Percentiles rank a stretch among this genome's conserved stretches.
Evolutionary conservation across 2,113 vertebrate genomes (phyloP).

Genomic region (Pongo abelii): DNA sequence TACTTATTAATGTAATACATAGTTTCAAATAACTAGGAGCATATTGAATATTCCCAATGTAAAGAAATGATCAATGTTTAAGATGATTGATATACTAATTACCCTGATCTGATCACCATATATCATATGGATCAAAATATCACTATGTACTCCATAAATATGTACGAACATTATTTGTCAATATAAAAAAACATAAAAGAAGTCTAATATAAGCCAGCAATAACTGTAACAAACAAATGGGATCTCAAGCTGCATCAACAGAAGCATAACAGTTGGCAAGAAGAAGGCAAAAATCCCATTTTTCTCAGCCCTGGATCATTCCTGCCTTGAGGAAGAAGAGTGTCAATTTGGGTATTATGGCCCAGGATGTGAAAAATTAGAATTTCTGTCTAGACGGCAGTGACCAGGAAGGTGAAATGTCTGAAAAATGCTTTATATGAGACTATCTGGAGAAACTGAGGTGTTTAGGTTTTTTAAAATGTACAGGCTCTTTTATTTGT

Average conservation of each 20-base stretch:
- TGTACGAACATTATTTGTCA: not conserved
- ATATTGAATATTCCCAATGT: not conserved
- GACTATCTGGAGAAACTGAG: not conserved
- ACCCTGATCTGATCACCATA: not conserved
- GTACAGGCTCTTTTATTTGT: not conserved
- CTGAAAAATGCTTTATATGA: not conserved
- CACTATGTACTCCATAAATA: not conserved
- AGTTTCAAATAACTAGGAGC: not conserved
- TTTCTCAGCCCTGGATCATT: not conserved
- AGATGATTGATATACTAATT: not conserved
- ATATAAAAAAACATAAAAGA: not conserved
- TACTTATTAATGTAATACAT: not conserved
- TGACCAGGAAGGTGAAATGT: not conserved
- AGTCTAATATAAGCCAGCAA: not conserved
- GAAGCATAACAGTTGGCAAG: not conserved
- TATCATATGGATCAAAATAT: not conserved
- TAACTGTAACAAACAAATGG: not conserved
- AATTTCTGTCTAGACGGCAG: not conserved
- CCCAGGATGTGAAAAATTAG: not conserved
- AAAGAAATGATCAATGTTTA: not conserved
- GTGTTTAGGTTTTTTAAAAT: not conserved
- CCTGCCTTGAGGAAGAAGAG: not conserved
- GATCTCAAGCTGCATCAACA: not conserved
- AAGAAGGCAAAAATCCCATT: not conserved
- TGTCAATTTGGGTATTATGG: rapidly evolving